These are phyloP conservation scores for Ophthalmotilapia sp. DNA, from an alignment of 2,113 vertebrate genomes.

Conservation along the genomic window DNA sequence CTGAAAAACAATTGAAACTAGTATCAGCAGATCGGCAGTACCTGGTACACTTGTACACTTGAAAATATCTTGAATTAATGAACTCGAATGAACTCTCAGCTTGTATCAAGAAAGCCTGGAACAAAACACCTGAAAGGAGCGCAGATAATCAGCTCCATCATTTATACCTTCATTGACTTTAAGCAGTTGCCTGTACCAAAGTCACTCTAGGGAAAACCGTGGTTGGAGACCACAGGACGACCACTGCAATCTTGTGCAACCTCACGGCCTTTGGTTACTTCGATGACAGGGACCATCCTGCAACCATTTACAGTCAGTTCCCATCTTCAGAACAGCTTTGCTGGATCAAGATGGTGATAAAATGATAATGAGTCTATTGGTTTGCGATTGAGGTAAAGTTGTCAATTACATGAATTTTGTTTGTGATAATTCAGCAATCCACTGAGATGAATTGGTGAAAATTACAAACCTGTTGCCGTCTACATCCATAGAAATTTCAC, in stretches of 20 bases:
- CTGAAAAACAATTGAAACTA: neutral
- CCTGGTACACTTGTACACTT: neutral
- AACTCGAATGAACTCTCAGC: neutral
- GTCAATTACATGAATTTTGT: neutral
- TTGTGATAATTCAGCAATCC: neutral
- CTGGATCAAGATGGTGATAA: neutral
- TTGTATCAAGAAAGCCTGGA: neutral
- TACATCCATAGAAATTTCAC: neutral
- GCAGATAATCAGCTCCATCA: neutral
- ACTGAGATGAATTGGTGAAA: neutral
- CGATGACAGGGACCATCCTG: neutral
- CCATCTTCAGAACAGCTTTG: neutral
- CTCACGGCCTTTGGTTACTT: neutral
- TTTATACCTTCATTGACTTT: neutral
- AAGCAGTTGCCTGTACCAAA: neutral
- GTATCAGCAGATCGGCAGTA: neutral
- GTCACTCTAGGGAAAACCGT: neutral
- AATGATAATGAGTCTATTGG: neutral
- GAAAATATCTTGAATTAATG: neutral
- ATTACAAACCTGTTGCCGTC: neutral
- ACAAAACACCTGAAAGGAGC: neutral
- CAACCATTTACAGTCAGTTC: neutral
- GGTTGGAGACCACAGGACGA: accelerated
- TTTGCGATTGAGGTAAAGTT: neutral
- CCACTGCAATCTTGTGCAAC: neutral